Conservation (phyloP, 2,888 invertebrate species). For the Amblyjoppa proteus region DNA sequence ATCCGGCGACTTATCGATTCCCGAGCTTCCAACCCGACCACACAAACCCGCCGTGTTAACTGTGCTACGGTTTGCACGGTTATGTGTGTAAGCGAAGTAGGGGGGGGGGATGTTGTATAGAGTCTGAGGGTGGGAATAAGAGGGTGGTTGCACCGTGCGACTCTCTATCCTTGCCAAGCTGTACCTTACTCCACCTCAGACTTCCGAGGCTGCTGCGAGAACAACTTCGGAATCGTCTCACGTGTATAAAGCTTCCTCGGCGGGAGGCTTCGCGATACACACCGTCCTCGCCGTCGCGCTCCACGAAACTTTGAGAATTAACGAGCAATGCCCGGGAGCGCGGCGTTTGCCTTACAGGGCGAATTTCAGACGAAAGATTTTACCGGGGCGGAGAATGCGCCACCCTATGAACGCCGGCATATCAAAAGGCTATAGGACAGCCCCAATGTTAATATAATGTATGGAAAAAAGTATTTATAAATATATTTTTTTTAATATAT, state of each 20-base stretch:
- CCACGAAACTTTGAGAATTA: slow-evolving; percentile 64
- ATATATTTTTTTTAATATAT: too few species aligned
- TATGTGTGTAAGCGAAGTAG: background rate
- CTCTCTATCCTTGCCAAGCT: slow-evolving; percentile 31
- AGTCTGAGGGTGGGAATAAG: slow-evolving; percentile 53
- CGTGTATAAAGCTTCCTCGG: slow-evolving; percentile 52
- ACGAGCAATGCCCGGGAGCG: slow-evolving; percentile 50
- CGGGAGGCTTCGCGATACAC: slow-evolving; percentile 55
- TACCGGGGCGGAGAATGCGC: background rate
- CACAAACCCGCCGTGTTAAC: slow-evolving; percentile 12
- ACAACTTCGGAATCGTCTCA: slow-evolving; percentile 61
- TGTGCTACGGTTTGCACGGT: background rate
- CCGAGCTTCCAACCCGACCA: slow-evolving; percentile 35
- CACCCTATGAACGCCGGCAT: background rate
- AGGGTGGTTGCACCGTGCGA: slow-evolving; percentile 62
- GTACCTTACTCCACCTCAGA: slow-evolving; percentile 31
- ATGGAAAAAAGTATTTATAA: too few species aligned
- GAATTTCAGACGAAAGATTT: slow-evolving; percentile 5
- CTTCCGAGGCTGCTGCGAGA: slow-evolving; percentile 55
- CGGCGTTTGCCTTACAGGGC: background rate
- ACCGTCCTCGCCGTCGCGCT: slow-evolving; percentile 15
- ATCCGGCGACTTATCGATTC: slow-evolving; percentile 64
- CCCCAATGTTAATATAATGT: too few species aligned
- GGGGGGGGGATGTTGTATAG: background rate
- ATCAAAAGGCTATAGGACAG: background rate